Conservation (phyloP, 1,140 invertebrate species). For the Bemisia tabaci region DNA sequence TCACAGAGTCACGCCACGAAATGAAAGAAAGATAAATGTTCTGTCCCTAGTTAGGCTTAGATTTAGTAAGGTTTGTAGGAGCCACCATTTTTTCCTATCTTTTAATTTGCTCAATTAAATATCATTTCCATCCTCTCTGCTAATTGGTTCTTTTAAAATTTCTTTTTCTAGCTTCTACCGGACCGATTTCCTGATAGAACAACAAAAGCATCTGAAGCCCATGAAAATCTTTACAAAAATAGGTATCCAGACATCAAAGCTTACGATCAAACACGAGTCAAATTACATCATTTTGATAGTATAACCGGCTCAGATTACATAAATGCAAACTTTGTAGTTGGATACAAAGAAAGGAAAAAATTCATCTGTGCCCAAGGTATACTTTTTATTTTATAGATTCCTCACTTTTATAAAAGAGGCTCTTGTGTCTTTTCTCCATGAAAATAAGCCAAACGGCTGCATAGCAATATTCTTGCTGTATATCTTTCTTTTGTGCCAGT, state of each 20-base stretch:
- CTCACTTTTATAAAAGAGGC: neutral
- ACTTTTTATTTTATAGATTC: slow-evolving; percentile 6
- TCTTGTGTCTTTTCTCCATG: no score
- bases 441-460: no score
- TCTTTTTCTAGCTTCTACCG: slow-evolving; percentile 43
- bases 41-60: no score
- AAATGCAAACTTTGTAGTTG: slow-evolving; percentile 95
- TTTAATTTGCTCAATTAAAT: no score
- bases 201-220: slow-evolving; percentile 65
- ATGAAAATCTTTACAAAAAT: slow-evolving; percentile 80
- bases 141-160: no score
- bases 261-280: slow-evolving; percentile 86
- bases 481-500: no score
- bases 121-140: no score
- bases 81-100: no score
- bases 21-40: no score
- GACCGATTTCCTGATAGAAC: slow-evolving; percentile 76
- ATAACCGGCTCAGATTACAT: slow-evolving; percentile 76
- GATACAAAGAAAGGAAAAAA: slow-evolving; percentile 83
- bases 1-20: no score
- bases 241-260: slow-evolving; percentile 80
- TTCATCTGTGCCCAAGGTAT: slow-evolving; percentile 82
- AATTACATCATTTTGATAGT: slow-evolving; percentile 53
- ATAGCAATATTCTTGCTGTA: no score
- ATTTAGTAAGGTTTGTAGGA: no score